Evolutionary conservation across 2,113 vertebrate species (phyloP).

Genomic region (Lichenostomus cassidix): DNA sequence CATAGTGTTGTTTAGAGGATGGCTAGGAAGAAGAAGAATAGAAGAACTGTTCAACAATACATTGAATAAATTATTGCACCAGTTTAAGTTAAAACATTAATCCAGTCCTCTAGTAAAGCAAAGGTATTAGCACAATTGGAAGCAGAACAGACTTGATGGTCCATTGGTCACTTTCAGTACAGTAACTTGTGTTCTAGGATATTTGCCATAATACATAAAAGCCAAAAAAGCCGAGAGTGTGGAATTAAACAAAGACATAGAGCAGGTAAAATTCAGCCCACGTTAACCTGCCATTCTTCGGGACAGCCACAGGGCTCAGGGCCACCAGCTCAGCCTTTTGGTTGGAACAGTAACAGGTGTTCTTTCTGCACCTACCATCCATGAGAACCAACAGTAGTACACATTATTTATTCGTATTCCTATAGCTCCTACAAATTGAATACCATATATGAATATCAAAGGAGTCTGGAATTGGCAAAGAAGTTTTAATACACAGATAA

Average conservation of each 20-base stretch:
- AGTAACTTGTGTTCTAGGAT: conserved; percentile 54
- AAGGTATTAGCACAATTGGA: conserved; percentile 23
- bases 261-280: conserved; percentile 48
- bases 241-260: conserved; percentile 52
- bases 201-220: conserved; percentile 54
- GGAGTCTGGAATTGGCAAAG: neutral
- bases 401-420: neutral
- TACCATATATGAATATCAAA: neutral
- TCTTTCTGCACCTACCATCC: neutral
- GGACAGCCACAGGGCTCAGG: neutral
- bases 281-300: conserved; percentile 51
- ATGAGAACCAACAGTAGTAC: neutral
- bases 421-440: neutral
- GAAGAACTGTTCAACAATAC: neutral
- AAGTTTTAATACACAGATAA: neutral
- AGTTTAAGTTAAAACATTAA: conserved; percentile 19
- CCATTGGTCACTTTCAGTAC: conserved; percentile 42
- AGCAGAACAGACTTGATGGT: conserved; percentile 53
- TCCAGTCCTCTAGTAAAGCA: neutral
- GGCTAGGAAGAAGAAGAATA: conserved; percentile 6
- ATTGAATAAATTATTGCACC: neutral
- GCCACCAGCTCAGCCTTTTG: conserved; percentile 6
- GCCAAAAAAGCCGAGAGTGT: conserved; percentile 18
- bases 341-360: neutral
- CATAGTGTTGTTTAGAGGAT: neutral